phyloP scores from a whole-genome alignment of 2,113 vertebrate genomes.

The Neogobius melanostomus region DNA sequence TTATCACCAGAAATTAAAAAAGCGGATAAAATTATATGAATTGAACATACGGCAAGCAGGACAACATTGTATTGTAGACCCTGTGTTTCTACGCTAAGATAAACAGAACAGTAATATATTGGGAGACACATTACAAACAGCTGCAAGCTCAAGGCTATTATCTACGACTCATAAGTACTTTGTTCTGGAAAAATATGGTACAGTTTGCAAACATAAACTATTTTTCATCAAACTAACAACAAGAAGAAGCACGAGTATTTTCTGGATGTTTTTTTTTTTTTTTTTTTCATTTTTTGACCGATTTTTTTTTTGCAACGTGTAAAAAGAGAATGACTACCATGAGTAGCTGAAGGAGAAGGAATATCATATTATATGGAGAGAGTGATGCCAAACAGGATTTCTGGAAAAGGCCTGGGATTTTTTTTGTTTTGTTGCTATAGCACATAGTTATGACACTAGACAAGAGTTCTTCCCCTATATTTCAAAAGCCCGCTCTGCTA shows the following conservation, averaged over 20 bases:
- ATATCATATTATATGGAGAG: slow-evolving; percentile 60
- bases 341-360: slow-evolving; percentile 65
- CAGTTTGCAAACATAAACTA: slow-evolving; percentile 66
- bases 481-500: slow-evolving; percentile 53
- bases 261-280: slow-evolving; percentile 54
- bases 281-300: slow-evolving; percentile 42
- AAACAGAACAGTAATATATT: slow-evolving; percentile 73
- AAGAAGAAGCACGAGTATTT: slow-evolving; percentile 68
- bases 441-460: slow-evolving; percentile 57
- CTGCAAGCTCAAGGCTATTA: slow-evolving; percentile 71
- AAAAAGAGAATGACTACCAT: slow-evolving; percentile 64
- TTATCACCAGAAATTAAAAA: slow-evolving; percentile 59
- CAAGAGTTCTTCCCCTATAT: slow-evolving; percentile 33
- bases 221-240: slow-evolving; percentile 56
- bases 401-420: slow-evolving; percentile 15
- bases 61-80: slow-evolving; percentile 69
- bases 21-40: slow-evolving; percentile 63
- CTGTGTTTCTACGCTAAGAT: slow-evolving; percentile 73
- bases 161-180: slow-evolving; percentile 66
- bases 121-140: slow-evolving; percentile 71
- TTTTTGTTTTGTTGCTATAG: slow-evolving; percentile 40
- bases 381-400: slow-evolving; percentile 38
- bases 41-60: slow-evolving; percentile 71
- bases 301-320: slow-evolving; percentile 42
- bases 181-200: slow-evolving; percentile 70